Conservation (phyloP, 1,140 invertebrate species). For the Musca domestica region DNA sequence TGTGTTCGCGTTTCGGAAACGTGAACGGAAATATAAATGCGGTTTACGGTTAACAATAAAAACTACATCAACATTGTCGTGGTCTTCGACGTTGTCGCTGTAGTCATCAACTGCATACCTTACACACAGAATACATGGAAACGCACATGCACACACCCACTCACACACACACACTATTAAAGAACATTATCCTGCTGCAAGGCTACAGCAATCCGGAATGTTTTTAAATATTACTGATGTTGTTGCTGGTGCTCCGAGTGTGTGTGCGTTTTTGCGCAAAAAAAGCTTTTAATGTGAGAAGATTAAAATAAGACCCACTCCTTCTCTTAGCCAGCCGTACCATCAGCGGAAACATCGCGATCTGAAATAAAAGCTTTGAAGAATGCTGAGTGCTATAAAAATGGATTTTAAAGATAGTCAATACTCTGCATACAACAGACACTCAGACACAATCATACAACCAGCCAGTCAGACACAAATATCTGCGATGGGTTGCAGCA, state of each 20-base stretch:
- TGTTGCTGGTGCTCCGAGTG: too few species aligned
- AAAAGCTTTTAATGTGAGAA: constrained; percentile 18
- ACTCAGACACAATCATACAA: too few species aligned
- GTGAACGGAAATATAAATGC: constrained; percentile 20
- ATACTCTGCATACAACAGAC: too few species aligned
- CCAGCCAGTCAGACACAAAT: too few species aligned
- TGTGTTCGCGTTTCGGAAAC: background rate
- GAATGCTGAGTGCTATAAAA: constrained; percentile 8
- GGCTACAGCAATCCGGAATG: too few species aligned
- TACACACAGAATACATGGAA: background rate
- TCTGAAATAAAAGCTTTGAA: background rate
- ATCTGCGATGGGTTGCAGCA: too few species aligned
- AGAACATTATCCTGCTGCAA: too few species aligned
- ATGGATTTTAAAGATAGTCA: background rate
- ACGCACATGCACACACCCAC: background rate
- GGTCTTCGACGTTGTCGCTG: background rate
- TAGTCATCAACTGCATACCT: background rate
- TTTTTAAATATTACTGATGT: too few species aligned
- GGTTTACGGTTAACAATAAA: constrained; percentile 22
- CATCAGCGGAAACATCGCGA: background rate
- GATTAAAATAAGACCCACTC: constrained; percentile 10
- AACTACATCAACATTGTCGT: constrained; percentile 15
- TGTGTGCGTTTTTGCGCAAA: background rate
- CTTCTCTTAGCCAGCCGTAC: background rate
- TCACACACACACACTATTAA: too few species aligned